Base-by-base conservation (phyloP, 2,888 invertebrate genomes). In the Rhimphoctona megacephalus region DNA sequence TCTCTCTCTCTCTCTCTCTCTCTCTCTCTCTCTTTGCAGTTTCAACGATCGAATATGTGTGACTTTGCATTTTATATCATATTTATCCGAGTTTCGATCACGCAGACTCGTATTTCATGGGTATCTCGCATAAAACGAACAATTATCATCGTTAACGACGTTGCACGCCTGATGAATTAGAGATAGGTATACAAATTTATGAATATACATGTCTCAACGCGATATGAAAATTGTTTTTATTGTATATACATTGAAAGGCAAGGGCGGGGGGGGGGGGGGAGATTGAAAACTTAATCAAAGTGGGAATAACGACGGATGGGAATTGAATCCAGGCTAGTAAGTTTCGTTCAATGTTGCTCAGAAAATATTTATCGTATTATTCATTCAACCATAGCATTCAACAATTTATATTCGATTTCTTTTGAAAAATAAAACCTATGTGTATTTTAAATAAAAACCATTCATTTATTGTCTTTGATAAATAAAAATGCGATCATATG, bases 71-170 rank as follows among this genome's bases (percentile, higher is more conserved):
- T 80, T 70, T 22, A 72, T 43, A 61, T 72, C 4, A 19, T n/a
- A 57, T 46, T 52, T 73, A 54, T 54, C 39, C 76, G 52, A 39
- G 69, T 74, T 83, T 25, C 66, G 30, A 84, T 67, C 79, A 46
- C 61, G 69, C 61, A 61, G 67, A 79, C 61, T 76, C 69, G 54
- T 82, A 79, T 82, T 79, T 79, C 52, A 74, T 64, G 43, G 69
- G 14, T 25, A 81, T 54, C 22, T 39, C 39, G 30, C 25, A 72
- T 80, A 33, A 72, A 72, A 72, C 54, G 30, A 64, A 33, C 64
- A 72, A 64, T 77, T 70, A 85, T 76, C 57, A 19, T 49, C 39
- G 73, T 74, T 54, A 52, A 73, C 54, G 36, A 69, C 70, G 46
- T 11, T 78, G n/a, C 46, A 17, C 54, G 54, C 19, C 19, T 70